Percentiles rank a stretch among this genome's conserved stretches.
phyloP scores from a whole-genome alignment of 2,797 vertebrate genomes.

The Limnodromus scolopaceus region DNA sequence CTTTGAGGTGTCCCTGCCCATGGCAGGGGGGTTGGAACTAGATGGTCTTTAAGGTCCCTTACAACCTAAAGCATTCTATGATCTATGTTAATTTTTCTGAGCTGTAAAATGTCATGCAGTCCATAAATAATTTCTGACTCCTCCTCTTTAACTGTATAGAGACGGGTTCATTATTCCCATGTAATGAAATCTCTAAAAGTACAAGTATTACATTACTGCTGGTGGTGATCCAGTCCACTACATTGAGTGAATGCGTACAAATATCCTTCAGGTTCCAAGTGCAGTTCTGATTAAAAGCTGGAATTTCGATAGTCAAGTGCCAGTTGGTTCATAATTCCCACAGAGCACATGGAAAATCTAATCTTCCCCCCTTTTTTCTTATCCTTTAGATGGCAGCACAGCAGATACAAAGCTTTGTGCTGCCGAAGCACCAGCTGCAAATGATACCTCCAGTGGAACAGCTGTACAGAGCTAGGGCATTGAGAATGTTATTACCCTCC shows the following conservation, averaged over 20 bases:
- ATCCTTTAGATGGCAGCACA: not conserved
- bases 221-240: not conserved
- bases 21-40: not conserved
- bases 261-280: not conserved
- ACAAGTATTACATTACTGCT: not conserved
- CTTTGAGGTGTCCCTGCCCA: not conserved
- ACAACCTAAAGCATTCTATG: not conserved
- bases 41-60: not conserved
- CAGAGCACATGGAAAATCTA: not conserved
- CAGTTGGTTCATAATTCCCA: not conserved
- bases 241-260: not conserved
- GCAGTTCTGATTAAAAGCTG: not conserved
- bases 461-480: not conserved
- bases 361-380: not conserved
- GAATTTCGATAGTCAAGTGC: not conserved
- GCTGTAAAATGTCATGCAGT: not conserved
- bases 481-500: too few relatives aligned
- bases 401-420: not conserved
- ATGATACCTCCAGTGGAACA: not conserved
- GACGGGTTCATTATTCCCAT: not conserved
- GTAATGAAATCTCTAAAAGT: not conserved
- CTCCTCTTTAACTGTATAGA: not conserved
- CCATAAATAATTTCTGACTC: not conserved
- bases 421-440: not conserved
- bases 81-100: not conserved